phyloP scores from a whole-genome alignment of 2,888 invertebrate genomes.

The Petrolisthes manimaculis region DNA sequence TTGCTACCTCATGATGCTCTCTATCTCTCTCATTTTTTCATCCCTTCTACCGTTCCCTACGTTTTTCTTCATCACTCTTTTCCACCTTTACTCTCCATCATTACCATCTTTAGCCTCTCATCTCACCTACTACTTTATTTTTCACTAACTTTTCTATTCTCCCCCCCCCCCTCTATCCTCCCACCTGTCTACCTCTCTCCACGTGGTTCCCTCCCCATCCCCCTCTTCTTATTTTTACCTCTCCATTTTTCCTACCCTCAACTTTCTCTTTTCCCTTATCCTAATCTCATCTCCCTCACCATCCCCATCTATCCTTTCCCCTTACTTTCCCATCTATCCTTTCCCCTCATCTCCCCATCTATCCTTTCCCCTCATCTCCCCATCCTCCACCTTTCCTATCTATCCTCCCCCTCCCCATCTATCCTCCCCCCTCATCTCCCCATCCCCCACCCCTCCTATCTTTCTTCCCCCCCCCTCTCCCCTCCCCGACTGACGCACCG shows the following conservation, averaged over 20 bases:
- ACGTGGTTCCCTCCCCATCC: background rate
- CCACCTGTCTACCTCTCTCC: background rate
- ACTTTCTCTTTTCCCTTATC: background rate
- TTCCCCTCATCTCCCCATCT: background rate
- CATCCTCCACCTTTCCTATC: background rate
- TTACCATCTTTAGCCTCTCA: background rate
- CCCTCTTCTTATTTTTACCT: background rate
- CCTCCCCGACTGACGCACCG: conserved; percentile 7
- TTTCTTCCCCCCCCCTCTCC: background rate
- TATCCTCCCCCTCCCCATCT: background rate
- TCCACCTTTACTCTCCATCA: background rate
- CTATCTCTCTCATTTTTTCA: background rate
- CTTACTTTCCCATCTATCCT: background rate
- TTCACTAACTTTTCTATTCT: background rate
- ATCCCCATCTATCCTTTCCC: background rate
- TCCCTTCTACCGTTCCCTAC: background rate
- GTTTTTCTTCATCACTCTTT: background rate
- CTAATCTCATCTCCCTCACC: background rate
- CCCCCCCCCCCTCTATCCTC: background rate
- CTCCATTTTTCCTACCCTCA: background rate
- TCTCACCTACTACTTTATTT: background rate
- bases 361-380: background rate
- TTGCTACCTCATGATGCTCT: too few relatives aligned
- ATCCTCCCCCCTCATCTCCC: background rate
- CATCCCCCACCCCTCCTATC: background rate